Base-by-base conservation (phyloP, 2,113 vertebrate species). In the Acinonyx jubatus region DNA sequence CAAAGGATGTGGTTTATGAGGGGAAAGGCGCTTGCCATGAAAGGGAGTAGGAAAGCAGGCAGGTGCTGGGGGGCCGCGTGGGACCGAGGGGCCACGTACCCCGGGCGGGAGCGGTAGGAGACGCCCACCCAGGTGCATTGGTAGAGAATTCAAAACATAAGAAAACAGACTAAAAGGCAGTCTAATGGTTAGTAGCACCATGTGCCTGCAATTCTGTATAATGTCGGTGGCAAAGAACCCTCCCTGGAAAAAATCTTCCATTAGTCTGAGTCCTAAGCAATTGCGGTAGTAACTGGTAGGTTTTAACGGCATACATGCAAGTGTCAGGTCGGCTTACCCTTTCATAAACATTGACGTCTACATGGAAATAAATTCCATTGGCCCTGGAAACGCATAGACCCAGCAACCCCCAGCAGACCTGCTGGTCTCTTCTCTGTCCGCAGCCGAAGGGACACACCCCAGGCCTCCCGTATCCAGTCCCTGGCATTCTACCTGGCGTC, bases 51-150 rank as follows among this genome's bases (percentile, higher is more conserved):
- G 13, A 27, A n/a, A 18, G 11, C 57, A 78, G 65, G 33, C 33
- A 23, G 21, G 14, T 21, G 50, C 29, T 4, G 7, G 61, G 48
- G 14, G n/a, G 57, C 36, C 2, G 0, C 0, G 4, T 1, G 36
- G n/a, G 81, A 23, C 25, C 23, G 3, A 63, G 27, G 4, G 27
- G 25, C 0, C 0, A 7, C 2, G 29, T 9, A 4, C 33, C 55
- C 12, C 5, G 29, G 15, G 1, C 4, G 6, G 61, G 48, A 16
- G 12, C 2, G 10, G 16, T 3, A 19, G 63, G 11, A 11, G 31
- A 9, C 31, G 7, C 7, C 41, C 23, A 3, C 84, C 33, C 31
- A 65, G 76, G 36, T 14, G 29, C 27, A 7, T 5, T n/a, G 12
- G 29, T 18, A 65, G 79, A 63, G 57, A 95, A 73, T 55, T 57